These are phyloP conservation scores for Amblyraja radiata DNA, from an alignment of 2,797 vertebrate genomes.

Conservation along the genomic window DNA sequence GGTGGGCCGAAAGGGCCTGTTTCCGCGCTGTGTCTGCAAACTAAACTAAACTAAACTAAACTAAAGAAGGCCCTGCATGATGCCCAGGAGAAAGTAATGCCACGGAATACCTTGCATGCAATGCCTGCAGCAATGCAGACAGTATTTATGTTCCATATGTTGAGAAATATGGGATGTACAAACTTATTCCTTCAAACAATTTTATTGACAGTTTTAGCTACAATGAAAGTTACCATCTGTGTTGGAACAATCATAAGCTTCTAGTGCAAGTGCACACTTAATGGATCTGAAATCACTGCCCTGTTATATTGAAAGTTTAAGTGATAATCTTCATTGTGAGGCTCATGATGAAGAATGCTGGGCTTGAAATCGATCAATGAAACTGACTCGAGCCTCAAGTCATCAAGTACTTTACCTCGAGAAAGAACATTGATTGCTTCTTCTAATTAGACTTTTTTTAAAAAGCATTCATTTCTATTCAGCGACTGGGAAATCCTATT, in stretches of 20 bases:
- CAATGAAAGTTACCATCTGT: not conserved
- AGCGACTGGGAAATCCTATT: not conserved
- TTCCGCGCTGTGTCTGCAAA: too few relatives aligned
- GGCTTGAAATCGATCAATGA: not conserved
- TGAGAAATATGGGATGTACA: not conserved
- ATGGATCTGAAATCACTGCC: not conserved
- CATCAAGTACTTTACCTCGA: conserved; percentile 19
- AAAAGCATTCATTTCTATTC: conserved; percentile 1
- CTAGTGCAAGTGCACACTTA: not conserved
- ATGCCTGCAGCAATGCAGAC: too few relatives aligned
- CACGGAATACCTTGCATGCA: too few relatives aligned
- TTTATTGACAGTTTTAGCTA: not conserved
- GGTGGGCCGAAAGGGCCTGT: too few relatives aligned
- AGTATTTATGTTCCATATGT: not conserved
- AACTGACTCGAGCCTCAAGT: not conserved
- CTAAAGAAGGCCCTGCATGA: too few relatives aligned
- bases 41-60: too few relatives aligned
- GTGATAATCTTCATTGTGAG: not conserved
- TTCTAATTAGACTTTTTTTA: not conserved
- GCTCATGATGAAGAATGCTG: not conserved
- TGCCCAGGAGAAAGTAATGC: too few relatives aligned
- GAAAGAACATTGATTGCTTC: not conserved
- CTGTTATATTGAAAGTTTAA: not conserved
- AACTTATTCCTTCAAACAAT: not conserved
- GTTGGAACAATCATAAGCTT: not conserved